Base-by-base conservation (phyloP, 2,797 vertebrate species). In the Poeciliopsis turneri region DNA sequence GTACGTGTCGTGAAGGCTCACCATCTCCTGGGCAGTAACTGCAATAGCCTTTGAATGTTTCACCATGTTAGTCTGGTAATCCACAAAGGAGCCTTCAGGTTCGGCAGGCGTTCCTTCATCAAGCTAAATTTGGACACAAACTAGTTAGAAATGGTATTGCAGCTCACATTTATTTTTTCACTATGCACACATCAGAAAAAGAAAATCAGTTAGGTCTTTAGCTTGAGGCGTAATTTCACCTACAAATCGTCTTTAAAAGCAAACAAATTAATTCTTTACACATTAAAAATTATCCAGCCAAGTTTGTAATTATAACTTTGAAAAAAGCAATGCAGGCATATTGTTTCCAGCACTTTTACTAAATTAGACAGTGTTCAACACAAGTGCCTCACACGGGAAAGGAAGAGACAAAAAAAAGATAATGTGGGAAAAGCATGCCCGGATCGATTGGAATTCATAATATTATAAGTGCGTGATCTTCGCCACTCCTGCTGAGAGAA, bases 11-110 rank as follows among this genome's bases (percentile, higher is more conserved):
- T 66, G 16, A 59, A 47, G 15, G 20, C 95, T 97, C 95, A 99
- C 98, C 98, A 99, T 99, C 94, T 99, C 98, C 92, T 99, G 98
- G 78, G 98, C 97, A 1, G 97, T 99, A 86, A 99, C 97, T 0
- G 98, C 98, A 66, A 99, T 98, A 7, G 97, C 97, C 94, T 99
- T 99, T 45, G 98, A 99, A 83, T 97, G 96, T 91, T 97, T 99
- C 86, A 99, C 98, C 94, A 98, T 98, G 1, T 97, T 98, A 16
- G 98, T 99, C 94, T 99, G 98, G 93, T 98, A 99, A 92, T 99
- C 98, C 73, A 99, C 98, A 84, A 98, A 99, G 0, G 97, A 98
- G 80, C 98, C 98, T 70, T 97, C 97, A 0, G 97, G 95, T 90
- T 97, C 97, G 2, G 97, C 96, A 18, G 97, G 97, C 0, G 97